phyloP scores from a whole-genome alignment of 2,113 vertebrate species.

The Dipodomys spectabilis region DNA sequence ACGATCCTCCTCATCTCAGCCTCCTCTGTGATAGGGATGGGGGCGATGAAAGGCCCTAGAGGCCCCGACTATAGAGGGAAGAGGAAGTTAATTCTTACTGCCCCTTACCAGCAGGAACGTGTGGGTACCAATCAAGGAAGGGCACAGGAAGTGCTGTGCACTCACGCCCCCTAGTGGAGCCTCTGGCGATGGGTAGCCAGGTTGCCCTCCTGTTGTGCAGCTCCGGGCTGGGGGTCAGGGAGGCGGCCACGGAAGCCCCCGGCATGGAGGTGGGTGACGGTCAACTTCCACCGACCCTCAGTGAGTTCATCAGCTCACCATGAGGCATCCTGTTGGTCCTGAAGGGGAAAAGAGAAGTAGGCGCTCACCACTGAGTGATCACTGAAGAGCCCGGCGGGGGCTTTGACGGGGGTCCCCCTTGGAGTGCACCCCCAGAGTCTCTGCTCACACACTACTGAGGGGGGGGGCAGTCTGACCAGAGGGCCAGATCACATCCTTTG shows the following conservation, averaged over 20 bases:
- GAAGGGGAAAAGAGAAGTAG: not conserved
- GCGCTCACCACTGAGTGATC: not conserved
- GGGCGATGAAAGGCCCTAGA: no score
- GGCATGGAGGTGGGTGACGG: no score
- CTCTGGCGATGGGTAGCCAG: no score
- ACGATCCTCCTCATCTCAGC: no score
- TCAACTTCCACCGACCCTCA: not conserved
- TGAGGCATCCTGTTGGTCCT: not conserved
- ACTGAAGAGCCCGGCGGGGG: not conserved
- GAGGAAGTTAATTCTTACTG: no score
- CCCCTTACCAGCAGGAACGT: fast-evolving
- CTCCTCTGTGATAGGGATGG: no score
- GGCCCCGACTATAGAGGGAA: not conserved
- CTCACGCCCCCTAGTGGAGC: constrained; percentile 39
- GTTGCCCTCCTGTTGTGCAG: not conserved
- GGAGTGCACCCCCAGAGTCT: not conserved
- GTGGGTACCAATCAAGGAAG: fast-evolving
- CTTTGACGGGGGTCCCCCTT: not conserved
- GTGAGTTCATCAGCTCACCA: not conserved
- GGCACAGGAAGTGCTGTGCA: not conserved
- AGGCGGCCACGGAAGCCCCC: not conserved
- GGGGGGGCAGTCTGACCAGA: not conserved
- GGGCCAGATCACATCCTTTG: not conserved
- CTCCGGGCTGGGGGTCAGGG: not conserved
- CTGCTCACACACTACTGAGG: not conserved